Percentiles rank a stretch among this genome's conserved stretches.
These are phyloP conservation scores for Platanista minor DNA, from an alignment of 2,113 vertebrate species.

Conservation along the genomic window DNA sequence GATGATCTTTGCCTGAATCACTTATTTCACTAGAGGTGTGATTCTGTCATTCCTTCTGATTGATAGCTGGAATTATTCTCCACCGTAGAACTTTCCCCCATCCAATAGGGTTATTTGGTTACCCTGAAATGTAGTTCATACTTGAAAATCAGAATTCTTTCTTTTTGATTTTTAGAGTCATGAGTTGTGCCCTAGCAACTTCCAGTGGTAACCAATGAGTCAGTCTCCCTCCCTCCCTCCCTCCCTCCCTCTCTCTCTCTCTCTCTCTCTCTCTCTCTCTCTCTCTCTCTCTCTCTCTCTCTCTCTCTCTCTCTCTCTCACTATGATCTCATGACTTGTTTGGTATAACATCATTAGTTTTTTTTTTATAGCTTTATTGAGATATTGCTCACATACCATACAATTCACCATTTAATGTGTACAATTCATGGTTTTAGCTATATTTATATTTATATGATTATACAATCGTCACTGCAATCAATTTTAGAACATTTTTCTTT, in stretches of 20 bases:
- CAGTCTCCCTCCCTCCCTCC: no score
- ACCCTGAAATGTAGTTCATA: not conserved
- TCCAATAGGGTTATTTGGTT: not conserved
- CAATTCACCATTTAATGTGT: not conserved
- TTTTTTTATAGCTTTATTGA: not conserved
- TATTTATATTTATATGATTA: not conserved
- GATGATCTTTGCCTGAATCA: not conserved
- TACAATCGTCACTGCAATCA: not conserved
- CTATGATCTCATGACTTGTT: not conserved
- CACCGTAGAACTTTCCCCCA: not conserved
- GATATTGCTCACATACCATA: not conserved
- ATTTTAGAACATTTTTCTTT: conserved; percentile 15
- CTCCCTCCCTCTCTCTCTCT: no score
- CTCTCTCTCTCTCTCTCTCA: no score
- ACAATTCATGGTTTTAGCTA: not conserved
- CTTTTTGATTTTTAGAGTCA: not conserved
- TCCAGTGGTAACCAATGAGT: not conserved
- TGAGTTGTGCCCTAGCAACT: not conserved
- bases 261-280: no score
- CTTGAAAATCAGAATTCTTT: not conserved
- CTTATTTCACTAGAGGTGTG: not conserved
- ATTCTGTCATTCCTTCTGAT: not conserved
- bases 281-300: no score
- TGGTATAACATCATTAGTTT: not conserved
- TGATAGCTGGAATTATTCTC: not conserved